Conservation (phyloP, 2,888 invertebrate species). For the Punctoribates punctum region DNA sequence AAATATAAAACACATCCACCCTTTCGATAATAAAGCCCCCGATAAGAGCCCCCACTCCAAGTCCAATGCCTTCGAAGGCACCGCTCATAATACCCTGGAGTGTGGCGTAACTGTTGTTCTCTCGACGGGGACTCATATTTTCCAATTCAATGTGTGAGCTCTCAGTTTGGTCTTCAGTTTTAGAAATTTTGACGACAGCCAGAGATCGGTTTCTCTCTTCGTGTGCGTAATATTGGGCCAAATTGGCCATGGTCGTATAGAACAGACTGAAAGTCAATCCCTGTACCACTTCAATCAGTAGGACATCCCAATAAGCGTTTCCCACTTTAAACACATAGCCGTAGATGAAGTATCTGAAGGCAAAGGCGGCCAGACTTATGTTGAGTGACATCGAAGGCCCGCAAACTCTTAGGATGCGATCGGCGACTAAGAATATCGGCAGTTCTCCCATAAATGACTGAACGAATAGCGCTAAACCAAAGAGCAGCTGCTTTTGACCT, state of each 20-base stretch:
- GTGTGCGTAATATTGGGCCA: conserved; percentile 41
- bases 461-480: conserved; percentile 47
- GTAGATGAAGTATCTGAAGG: conserved; percentile 74
- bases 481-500: conserved; percentile 43
- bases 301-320: conserved; percentile 64
- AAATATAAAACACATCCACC: conserved; percentile 25
- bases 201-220: not conserved
- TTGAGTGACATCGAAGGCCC: conserved; percentile 80
- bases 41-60: conserved; percentile 43
- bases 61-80: conserved; percentile 76
- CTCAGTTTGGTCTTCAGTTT: not conserved
- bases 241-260: conserved; percentile 58
- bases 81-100: conserved; percentile 83
- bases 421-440: conserved; percentile 54
- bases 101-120: conserved; percentile 59
- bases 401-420: conserved; percentile 69
- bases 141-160: not conserved
- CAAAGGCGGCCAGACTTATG: conserved; percentile 72
- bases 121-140: not conserved
- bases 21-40: conserved; percentile 39
- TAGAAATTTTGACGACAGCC: too few species aligned
- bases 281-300: conserved; percentile 79
- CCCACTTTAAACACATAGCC: conserved; percentile 62
- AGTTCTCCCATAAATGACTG: conserved; percentile 49
- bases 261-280: conserved; percentile 84